Evolutionary conservation across 2,888 invertebrate genomes (phyloP).

Genomic region (Cryptus armator): DNA sequence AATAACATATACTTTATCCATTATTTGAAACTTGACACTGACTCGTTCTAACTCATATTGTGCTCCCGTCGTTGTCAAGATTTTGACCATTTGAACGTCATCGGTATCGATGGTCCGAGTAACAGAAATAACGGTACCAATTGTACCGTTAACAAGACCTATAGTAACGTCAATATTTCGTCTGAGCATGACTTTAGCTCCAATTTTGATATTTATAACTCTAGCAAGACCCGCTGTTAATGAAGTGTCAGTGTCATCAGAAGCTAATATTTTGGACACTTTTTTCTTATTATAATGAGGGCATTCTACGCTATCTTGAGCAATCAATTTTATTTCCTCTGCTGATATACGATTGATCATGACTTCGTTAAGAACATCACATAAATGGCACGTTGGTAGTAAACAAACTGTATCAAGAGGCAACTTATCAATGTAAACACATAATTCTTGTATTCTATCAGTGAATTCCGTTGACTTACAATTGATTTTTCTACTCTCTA

Average conservation of each 20-base stretch:
- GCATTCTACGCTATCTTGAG: slow-evolving; percentile 70
- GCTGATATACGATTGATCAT: slow-evolving; percentile 64
- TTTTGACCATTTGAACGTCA: slow-evolving; percentile 64
- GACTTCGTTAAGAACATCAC: slow-evolving; percentile 66
- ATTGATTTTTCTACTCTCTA: slow-evolving; percentile 52
- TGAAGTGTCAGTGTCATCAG: slow-evolving; percentile 69
- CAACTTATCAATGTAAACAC: slow-evolving; percentile 68
- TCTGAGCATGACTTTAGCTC: slow-evolving; percentile 72
- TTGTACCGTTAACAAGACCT: slow-evolving; percentile 74
- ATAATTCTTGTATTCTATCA: slow-evolving; percentile 71
- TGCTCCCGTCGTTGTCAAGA: slow-evolving; percentile 62
- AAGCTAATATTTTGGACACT: slow-evolving; percentile 61
- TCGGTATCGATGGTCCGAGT: slow-evolving; percentile 36
- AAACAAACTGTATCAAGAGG: slow-evolving; percentile 73
- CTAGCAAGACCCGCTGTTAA: slow-evolving; percentile 73
- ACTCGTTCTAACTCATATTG: slow-evolving; percentile 65
- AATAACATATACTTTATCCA: slow-evolving; percentile 66
- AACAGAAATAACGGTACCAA: slow-evolving; percentile 69
- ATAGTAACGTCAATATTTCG: slow-evolving; percentile 74
- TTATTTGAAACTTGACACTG: slow-evolving; percentile 72
- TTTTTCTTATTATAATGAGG: slow-evolving; percentile 56
- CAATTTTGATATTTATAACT: slow-evolving; percentile 69
- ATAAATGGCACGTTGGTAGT: slow-evolving; percentile 69
- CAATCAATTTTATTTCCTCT: slow-evolving; percentile 63
- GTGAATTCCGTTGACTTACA: slow-evolving; percentile 48